These are phyloP conservation scores for Ceryle rudis DNA, from an alignment of 2,797 vertebrate species.

Conservation along the genomic window DNA sequence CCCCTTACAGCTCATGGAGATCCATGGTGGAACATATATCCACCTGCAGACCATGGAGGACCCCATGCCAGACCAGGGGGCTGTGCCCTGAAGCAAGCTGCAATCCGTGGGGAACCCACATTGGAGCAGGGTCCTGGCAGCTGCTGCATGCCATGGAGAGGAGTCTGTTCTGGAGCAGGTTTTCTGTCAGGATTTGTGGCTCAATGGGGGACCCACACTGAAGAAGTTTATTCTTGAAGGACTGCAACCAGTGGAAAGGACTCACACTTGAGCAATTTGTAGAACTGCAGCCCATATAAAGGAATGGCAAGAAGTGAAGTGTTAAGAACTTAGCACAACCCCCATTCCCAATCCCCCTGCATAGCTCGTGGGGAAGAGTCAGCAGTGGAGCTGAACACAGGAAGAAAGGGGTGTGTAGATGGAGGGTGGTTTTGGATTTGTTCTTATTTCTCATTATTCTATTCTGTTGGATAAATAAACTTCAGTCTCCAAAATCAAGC, in stretches of 20 bases:
- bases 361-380: neutral
- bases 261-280: too few relatives aligned
- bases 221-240: fast-evolving
- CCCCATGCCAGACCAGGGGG: neutral
- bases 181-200: neutral
- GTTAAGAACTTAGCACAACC: neutral
- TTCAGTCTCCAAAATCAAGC: neutral
- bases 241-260: too few relatives aligned
- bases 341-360: fast-evolving
- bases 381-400: neutral
- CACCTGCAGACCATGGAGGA: neutral
- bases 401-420: fast-evolving
- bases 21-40: fast-evolving
- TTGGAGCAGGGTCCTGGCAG: neutral
- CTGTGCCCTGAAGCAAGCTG: neutral
- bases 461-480: neutral
- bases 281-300: fast-evolving
- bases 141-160: fast-evolving
- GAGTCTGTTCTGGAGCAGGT: neutral
- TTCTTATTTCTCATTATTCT: neutral
- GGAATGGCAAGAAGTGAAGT: neutral
- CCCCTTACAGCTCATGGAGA: fast-evolving
- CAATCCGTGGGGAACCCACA: fast-evolving
- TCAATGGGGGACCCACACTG: fast-evolving
- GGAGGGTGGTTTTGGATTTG: neutral